phyloP scores from a whole-genome alignment of 2,797 vertebrate species.

The Zalophus californianus region DNA sequence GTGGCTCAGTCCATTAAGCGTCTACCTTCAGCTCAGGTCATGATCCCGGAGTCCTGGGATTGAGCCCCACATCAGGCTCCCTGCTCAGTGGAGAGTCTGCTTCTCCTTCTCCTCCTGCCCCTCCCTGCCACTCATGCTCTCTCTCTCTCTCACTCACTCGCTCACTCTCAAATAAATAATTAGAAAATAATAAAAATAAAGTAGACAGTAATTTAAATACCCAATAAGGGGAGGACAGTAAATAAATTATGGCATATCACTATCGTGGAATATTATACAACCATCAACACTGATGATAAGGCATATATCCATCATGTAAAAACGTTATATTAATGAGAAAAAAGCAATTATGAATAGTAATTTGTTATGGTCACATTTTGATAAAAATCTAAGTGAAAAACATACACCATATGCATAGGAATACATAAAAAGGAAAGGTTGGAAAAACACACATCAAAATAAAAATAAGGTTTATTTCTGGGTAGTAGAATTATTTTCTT shows the following conservation, averaged over 20 bases:
- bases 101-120: too few relatives aligned
- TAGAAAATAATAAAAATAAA: not conserved
- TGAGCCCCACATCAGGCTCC: too few relatives aligned
- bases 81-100: too few relatives aligned
- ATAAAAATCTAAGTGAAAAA: slow-evolving; percentile 56
- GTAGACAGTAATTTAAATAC: slow-evolving; percentile 33
- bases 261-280: not conserved
- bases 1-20: too few relatives aligned
- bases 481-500: slow-evolving; percentile 9
- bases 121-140: too few relatives aligned
- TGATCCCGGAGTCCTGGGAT: too few relatives aligned
- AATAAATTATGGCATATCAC: not conserved
- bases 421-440: not conserved
- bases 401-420: slow-evolving; percentile 4
- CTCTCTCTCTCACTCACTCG: not conserved
- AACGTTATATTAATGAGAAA: slow-evolving; percentile 23
- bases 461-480: slow-evolving; percentile 21
- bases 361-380: not conserved
- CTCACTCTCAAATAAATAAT: not conserved
- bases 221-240: not conserved
- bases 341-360: slow-evolving; percentile 11
- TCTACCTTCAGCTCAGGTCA: too few relatives aligned
- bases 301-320: slow-evolving; percentile 2
- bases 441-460: slow-evolving; percentile 44
- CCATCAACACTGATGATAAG: not conserved